Evolutionary conservation across 2,888 invertebrate genomes (phyloP).

Genomic region (Laspeyria flexula): DNA sequence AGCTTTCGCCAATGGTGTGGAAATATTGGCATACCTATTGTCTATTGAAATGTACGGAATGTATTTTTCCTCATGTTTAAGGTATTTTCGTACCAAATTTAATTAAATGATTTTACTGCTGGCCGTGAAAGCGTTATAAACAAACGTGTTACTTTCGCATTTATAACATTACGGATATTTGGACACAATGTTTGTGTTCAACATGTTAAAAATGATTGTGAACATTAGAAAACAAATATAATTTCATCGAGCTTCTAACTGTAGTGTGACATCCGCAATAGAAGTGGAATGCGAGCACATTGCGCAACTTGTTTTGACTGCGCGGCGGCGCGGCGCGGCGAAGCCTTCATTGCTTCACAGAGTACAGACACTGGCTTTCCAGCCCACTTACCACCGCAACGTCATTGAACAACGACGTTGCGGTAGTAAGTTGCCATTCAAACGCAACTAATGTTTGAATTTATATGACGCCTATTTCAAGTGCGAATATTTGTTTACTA

Average conservation of each 20-base stretch:
- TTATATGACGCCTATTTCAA: not conserved
- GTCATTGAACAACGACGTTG: too few relatives aligned
- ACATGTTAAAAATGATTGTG: not conserved
- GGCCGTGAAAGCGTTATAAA: not conserved
- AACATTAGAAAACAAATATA: conserved; percentile 31
- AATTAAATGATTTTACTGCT: not conserved
- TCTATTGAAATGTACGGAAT: too few relatives aligned
- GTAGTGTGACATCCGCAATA: conserved; percentile 55
- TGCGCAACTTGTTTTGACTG: conserved; percentile 78
- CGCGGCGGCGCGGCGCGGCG: too few relatives aligned
- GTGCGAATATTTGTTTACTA: not conserved
- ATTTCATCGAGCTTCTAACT: conserved; percentile 38
- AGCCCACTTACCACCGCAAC: conserved; percentile 16
- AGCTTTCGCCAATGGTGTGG: too few relatives aligned
- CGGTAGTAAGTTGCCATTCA: conserved; percentile 13
- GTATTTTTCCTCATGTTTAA: too few relatives aligned
- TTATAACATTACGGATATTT: too few relatives aligned
- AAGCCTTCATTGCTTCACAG: conserved; percentile 60
- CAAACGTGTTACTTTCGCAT: too few relatives aligned
- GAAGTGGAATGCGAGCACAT: conserved; percentile 69
- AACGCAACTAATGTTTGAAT: conserved; percentile 5
- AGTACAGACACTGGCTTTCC: conserved; percentile 47
- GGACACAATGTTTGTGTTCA: not conserved
- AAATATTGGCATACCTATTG: too few relatives aligned
- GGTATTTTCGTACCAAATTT: too few relatives aligned